Evolutionary conservation across 2,797 vertebrate genomes (phyloP), one percentile per base, ranked within the genome.

Genomic region (Moxostoma hubbsi): DNA sequence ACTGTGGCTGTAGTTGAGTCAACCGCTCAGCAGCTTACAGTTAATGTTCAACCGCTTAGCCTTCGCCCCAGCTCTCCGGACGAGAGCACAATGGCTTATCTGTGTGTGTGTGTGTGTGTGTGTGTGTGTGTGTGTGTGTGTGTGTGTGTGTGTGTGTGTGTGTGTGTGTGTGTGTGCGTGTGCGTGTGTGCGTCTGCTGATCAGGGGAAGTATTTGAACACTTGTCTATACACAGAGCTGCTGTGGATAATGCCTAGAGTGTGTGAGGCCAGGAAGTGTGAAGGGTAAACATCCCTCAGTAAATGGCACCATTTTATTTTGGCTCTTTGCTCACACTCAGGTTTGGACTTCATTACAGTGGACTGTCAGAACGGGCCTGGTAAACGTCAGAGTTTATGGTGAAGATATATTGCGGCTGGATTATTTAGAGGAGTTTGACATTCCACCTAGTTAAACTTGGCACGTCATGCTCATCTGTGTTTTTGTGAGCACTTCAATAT

Each of bases 191-290:
- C 82, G 82, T 92, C 90, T 88, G 24, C 63, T 90, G 89, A 92
- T 90, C 86, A 83, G 77, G 81, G 90, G 90, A 91, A 91, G 90
- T 92, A 89, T 90, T 92, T 88, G 90, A 87, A 87, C 88, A 88
- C 87, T 82, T 82, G 88, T 88, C 87, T 84, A 80, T 88, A 90
- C 86, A 89, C 88, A 86, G 76, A 65, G 79, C 59, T 86, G 47
- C 84, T 78, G 72, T 63, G 69, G 81, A 83, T 82, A 83, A 81
- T 79, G 68, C 81, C 53, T 45, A 43, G 57, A 74, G 83, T 57
- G 70, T 84, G 85, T 82, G 85, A 82, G 82, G 83, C 71, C 77
- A 82, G 82, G 73, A 84, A 82, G 81, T 80, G 70, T 72, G 46
- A 83, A 75, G 57, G 70, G 74, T 84, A 82, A 83, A 81, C 81